These are phyloP conservation scores for Chionoecetes opilio DNA, from an alignment of 1,140 invertebrate species.

Conservation along the genomic window DNA sequence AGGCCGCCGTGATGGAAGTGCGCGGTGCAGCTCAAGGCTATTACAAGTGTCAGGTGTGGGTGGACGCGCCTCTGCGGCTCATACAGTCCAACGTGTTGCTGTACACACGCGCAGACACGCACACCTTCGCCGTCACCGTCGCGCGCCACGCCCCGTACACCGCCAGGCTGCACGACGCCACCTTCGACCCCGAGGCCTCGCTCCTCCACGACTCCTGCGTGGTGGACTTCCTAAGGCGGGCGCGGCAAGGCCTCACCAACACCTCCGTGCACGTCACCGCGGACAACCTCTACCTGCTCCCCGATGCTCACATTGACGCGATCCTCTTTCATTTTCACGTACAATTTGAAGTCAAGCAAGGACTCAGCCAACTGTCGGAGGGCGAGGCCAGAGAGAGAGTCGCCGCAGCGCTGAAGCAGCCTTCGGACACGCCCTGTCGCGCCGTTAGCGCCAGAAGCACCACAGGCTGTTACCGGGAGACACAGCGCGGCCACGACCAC, in stretches of 20 bases:
- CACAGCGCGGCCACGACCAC: not conserved
- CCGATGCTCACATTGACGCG: not conserved
- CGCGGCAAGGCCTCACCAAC: not conserved
- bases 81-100: constrained; percentile 62
- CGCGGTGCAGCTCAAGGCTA: not conserved
- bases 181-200: not conserved
- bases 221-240: not conserved
- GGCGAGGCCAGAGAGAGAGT: not conserved
- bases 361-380: not conserved
- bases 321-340: not conserved
- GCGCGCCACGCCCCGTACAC: not conserved
- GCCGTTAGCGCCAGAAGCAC: constrained; percentile 43
- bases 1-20: not conserved
- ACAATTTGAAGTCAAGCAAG: not conserved
- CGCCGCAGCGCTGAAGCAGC: not conserved
- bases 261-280: not conserved
- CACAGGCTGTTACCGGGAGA: constrained; percentile 38
- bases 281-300: not conserved
- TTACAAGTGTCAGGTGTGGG: constrained; percentile 64
- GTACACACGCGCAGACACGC: not conserved
- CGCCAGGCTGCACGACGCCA: constrained; percentile 63
- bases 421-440: not conserved
- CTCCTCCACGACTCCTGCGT: not conserved
- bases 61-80: constrained; percentile 21
- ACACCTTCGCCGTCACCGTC: constrained; percentile 58